phyloP scores from a whole-genome alignment of 2,113 vertebrate species.

The Odocoileus virginianus region DNA sequence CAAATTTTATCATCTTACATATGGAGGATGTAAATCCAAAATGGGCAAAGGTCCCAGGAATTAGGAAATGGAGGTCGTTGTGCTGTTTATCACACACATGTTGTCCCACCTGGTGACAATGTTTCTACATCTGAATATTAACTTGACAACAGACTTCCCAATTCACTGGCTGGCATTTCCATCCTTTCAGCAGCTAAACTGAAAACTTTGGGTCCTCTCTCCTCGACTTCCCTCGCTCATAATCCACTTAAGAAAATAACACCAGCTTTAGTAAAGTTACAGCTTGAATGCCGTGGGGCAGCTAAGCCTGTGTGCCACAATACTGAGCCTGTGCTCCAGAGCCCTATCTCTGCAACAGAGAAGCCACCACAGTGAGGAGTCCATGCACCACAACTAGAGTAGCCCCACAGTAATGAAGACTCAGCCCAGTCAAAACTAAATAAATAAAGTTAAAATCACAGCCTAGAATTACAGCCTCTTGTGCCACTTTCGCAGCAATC shows the following conservation, averaged over 20 bases:
- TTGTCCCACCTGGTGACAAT: background rate
- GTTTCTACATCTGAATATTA: background rate
- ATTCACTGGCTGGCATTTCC: background rate
- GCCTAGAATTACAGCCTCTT: background rate
- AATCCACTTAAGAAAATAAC: background rate
- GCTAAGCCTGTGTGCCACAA: background rate
- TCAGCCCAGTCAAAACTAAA: accelerated
- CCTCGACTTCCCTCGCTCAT: background rate
- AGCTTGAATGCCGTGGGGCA: background rate
- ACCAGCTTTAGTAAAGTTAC: background rate
- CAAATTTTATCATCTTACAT: background rate
- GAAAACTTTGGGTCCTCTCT: background rate
- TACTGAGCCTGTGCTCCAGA: background rate
- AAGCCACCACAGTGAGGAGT: accelerated
- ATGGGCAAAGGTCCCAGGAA: background rate
- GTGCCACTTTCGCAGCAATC: background rate
- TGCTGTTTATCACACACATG: background rate
- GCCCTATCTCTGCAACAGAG: background rate
- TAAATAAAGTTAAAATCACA: background rate
- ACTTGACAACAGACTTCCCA: background rate
- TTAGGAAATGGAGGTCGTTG: background rate
- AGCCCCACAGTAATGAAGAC: background rate
- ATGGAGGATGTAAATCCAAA: background rate
- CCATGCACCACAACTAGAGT: accelerated
- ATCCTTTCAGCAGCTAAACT: background rate